Conservation (phyloP, 35 echinoderm and acorn worm species). For the Diadema setosum region DNA sequence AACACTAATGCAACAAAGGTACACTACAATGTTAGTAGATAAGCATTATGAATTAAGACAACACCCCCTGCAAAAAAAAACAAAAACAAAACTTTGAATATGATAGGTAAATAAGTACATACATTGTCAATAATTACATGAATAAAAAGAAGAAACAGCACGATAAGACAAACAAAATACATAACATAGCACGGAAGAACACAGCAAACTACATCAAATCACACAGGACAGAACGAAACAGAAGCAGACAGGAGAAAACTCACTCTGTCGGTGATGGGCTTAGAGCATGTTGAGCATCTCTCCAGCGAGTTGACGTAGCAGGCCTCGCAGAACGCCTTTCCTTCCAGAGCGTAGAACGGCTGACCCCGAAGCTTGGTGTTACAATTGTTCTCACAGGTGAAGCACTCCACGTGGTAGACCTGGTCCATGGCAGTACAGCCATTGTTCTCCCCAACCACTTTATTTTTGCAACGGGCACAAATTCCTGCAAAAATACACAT, state of each 20-base stretch:
- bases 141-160: too few relatives aligned
- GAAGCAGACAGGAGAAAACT: too few relatives aligned
- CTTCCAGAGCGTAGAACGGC: slow-evolving; percentile 95
- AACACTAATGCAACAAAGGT: too few relatives aligned
- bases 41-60: background rate
- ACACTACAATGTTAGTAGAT: too few relatives aligned
- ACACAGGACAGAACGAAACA: too few relatives aligned
- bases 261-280: slow-evolving; percentile 96
- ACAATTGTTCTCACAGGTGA: slow-evolving; percentile 88
- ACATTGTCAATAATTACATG: too few relatives aligned
- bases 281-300: slow-evolving; percentile 93
- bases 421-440: slow-evolving; percentile 98
- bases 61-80: background rate
- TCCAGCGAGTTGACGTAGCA: slow-evolving; percentile 94
- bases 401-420: slow-evolving; percentile 94
- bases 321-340: slow-evolving; percentile 89
- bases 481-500: slow-evolving; percentile 52
- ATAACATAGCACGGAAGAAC: too few relatives aligned
- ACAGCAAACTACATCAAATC: too few relatives aligned
- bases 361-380: slow-evolving; percentile 74
- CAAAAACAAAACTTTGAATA: background rate
- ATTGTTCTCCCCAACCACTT: slow-evolving; percentile 86
- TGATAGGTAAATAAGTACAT: too few relatives aligned
- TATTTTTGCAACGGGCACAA: slow-evolving; percentile 74
- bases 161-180: too few relatives aligned